Base-by-base conservation (phyloP, 2,888 invertebrate species). In the Orthonevra nobilis region DNA sequence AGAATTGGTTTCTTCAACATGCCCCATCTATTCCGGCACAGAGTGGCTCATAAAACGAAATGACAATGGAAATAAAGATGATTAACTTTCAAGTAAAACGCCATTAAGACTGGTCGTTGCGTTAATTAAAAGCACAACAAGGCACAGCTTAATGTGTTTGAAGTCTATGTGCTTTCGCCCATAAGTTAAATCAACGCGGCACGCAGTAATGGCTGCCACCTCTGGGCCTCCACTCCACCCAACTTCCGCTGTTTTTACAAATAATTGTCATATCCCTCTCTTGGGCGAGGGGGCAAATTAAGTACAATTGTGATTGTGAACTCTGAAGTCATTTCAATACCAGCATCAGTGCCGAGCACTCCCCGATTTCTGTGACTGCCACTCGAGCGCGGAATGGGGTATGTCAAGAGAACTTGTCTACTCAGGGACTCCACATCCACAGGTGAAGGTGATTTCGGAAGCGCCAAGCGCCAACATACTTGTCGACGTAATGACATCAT, bases 61-160 rank as follows among this genome's bases (percentile, higher is more conserved):
- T 20, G 44, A 52, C 61, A 70, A 52, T 52, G 60, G 19, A 61
- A 52, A 61, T 60, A 61, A 61, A 70, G 44, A 70, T 61, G 61
- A 60, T 70, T 60, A 60, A 60, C 69, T 52, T 61, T 70, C 52
- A 30, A 61, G 60, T 34, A 36, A 52, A 52, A 20, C 30, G 52
- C 42, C 36, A 60, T 61, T 61, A 70, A 28, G 69, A 52, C 58
- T 50, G 32, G 58, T 50, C 68, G 58, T 42, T 69, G 60, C 36
- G 34, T 52, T 70, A 70, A 52, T 70, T 61, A 70, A 70, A 69
- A 70, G 52, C 50, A 42, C 50, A 50, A 60, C 42, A 68, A 46
- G 58, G 32, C 48, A 30, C 34, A 38, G 34, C 15, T 44, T 54
- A 44, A 64, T 64, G 64, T 15, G 52, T 26, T 38, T 17, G 28